Conservation (phyloP, 2,888 invertebrate genomes). For the Tachina lurida region DNA sequence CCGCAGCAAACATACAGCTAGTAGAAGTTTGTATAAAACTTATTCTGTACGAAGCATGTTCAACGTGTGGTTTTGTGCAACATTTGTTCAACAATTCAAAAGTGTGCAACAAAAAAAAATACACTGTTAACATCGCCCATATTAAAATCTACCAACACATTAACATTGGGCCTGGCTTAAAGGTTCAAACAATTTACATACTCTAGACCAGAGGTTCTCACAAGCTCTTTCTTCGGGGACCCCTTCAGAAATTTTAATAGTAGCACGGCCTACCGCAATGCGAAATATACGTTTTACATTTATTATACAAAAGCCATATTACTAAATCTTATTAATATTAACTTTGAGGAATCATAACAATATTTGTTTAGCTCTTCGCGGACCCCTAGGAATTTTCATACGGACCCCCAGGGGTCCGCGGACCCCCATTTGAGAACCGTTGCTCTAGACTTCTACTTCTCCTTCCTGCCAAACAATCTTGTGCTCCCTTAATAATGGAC, state of each 20-base stretch:
- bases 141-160: constrained; percentile 28
- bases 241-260: no score
- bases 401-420: no score
- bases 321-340: no score
- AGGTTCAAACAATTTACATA: constrained; percentile 53
- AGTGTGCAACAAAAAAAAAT: not conserved
- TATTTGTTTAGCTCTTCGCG: no score
- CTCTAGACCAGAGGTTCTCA: no score
- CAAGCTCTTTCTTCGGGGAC: no score
- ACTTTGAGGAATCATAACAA: no score
- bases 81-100: constrained; percentile 44
- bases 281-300: no score
- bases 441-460: not conserved
- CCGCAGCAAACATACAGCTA: constrained; percentile 36
- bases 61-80: constrained; percentile 64
- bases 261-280: no score
- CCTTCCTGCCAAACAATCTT: not conserved
- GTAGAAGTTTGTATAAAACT: not conserved
- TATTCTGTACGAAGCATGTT: constrained; percentile 40
- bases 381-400: no score
- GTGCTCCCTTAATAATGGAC: constrained; percentile 70
- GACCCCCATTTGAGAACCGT: no score
- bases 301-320: no score
- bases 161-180: constrained; percentile 45
- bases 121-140: constrained; percentile 4